Evolutionary conservation across 2,113 vertebrate genomes (phyloP).

Genomic region (Dolichallabes microphthalmus): DNA sequence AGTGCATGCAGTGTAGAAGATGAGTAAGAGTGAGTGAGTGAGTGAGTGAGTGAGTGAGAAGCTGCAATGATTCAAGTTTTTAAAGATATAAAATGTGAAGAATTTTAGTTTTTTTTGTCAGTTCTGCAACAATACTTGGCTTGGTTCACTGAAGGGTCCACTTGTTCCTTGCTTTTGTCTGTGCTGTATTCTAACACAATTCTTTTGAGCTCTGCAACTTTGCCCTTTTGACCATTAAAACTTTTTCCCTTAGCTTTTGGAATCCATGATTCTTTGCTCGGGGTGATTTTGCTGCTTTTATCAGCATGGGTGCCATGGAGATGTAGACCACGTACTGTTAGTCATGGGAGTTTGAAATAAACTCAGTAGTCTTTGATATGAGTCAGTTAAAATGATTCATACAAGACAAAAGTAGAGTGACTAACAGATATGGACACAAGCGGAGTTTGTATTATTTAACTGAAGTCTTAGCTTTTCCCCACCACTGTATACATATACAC

Average conservation of each 20-base stretch:
- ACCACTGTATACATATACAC: neutral
- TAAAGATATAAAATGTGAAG: neutral
- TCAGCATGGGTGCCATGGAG: neutral
- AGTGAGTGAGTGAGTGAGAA: neutral
- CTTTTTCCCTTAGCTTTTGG: neutral
- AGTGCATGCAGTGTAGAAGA: too few relatives aligned
- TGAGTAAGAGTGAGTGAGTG: too few relatives aligned
- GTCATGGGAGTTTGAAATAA: neutral
- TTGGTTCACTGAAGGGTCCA: neutral
- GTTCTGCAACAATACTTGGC: neutral
- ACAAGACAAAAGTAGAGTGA: slow-evolving; percentile 1
- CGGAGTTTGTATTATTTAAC: neutral
- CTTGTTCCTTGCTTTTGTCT: neutral
- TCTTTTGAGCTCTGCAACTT: neutral
- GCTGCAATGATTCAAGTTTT: neutral
- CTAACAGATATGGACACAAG: neutral
- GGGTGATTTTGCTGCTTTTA: neutral
- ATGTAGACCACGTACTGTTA: neutral
- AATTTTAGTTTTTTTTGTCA: neutral
- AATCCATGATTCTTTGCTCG: neutral
- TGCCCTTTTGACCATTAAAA: neutral
- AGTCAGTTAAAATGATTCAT: slow-evolving; percentile 21
- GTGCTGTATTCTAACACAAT: neutral
- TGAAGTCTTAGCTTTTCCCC: neutral
- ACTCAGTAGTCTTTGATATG: slow-evolving; percentile 4